Conservation (phyloP, 2,888 invertebrate species). For the Papilio demoleus region DNA sequence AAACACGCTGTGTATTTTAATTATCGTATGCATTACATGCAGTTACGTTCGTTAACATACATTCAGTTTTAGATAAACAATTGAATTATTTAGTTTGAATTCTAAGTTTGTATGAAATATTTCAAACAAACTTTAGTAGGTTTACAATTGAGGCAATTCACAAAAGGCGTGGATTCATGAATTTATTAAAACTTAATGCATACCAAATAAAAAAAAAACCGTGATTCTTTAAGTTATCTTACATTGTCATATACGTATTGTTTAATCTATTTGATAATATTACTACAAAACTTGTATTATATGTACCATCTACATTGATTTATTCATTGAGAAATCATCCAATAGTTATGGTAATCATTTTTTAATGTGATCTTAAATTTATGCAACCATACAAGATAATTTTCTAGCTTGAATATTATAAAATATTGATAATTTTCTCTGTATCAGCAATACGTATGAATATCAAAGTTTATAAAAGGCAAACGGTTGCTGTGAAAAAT, state of each 20-base stretch:
- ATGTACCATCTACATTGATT: background rate
- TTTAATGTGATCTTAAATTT: background rate
- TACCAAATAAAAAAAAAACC: background rate
- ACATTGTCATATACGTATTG: background rate
- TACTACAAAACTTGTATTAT: background rate
- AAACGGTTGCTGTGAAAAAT: background rate
- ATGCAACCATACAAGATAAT: too few relatives aligned
- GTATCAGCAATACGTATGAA: background rate
- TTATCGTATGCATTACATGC: background rate
- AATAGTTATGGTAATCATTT: background rate
- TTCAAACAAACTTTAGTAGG: too few relatives aligned
- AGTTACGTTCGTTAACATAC: too few relatives aligned
- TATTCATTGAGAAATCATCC: background rate
- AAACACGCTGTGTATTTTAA: background rate
- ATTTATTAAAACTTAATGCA: constrained; percentile 27
- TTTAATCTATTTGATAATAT: background rate
- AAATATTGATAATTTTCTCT: background rate
- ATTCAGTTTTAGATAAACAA: too few relatives aligned
- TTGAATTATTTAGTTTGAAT: too few relatives aligned
- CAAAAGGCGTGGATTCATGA: background rate
- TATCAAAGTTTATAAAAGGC: background rate
- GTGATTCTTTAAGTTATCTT: background rate
- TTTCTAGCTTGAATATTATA: background rate
- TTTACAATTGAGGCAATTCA: background rate
- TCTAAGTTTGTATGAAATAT: too few relatives aligned